Conservation (phyloP, 2,113 vertebrate genomes). For the Callaeas wilsoni region DNA sequence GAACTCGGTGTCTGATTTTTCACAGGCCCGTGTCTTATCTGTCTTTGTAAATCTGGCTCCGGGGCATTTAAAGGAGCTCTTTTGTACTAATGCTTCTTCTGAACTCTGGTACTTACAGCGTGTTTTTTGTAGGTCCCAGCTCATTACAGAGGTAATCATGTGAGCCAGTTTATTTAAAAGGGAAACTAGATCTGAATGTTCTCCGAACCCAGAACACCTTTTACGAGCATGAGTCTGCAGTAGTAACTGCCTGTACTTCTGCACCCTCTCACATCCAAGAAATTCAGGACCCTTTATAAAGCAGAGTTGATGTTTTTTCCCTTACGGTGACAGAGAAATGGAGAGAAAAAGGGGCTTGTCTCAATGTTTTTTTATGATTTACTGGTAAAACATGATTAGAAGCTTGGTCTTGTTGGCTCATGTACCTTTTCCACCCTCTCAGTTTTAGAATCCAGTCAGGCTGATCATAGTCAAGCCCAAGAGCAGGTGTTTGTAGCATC, state of each 20-base stretch:
- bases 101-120: not conserved
- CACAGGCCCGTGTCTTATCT: not conserved
- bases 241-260: not conserved
- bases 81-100: not conserved
- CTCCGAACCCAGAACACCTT: not conserved
- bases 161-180: not conserved
- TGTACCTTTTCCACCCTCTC: not conserved
- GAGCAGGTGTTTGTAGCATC: not conserved
- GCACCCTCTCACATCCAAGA: not conserved
- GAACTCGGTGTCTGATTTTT: not conserved
- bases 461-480: not conserved
- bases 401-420: not conserved
- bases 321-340: accelerated
- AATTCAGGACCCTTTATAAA: not conserved
- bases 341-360: not conserved
- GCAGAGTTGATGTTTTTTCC: not conserved
- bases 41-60: not conserved
- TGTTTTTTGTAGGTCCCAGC: not conserved
- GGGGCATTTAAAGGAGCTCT: not conserved
- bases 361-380: not conserved
- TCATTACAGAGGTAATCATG: slow-evolving; percentile 10
- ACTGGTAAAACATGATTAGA: not conserved
- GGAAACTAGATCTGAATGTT: slow-evolving; percentile 9
- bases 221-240: not conserved
- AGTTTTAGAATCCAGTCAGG: not conserved